Base-by-base conservation (phyloP, 2,888 invertebrate species). In the Cephus spinipes region DNA sequence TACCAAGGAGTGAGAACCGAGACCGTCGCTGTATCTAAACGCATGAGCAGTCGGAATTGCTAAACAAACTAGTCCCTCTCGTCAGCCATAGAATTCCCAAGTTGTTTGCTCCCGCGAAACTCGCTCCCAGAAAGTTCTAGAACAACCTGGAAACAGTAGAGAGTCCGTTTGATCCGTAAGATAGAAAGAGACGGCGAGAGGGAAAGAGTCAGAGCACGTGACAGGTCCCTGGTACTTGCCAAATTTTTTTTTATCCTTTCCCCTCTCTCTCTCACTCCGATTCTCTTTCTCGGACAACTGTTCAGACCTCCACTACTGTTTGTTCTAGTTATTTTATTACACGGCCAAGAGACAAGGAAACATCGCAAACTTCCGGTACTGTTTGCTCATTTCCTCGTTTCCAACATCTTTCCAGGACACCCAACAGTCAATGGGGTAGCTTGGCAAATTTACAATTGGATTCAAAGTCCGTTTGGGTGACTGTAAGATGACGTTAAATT, bases 271-370 rank as follows among this genome's bases (percentile, higher is more conserved):
- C 81, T 82, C 68, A 78, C 83, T 82, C 84, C 78, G 76, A 77
- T 79, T 79, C 68, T 35, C 23, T 11, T 33, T 12, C 36, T 23
- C 55, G 23, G 9, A 9, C 23, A 4, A 55, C 55, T 55, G 55
- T 23, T 55, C 55, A 23, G 55, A 9, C 55, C 23, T 23, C 40
- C 23, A 76, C 81, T 81, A 79, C 82, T 91, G 89, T 91, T 90
- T 91, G 88, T 89, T 88, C 86, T 88, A 86, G 86, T 90, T 88
- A 90, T 89, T 90, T 89, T 87, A 89, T 90, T 88, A 88, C 89
- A 86, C 88, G 88, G 83, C 82, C 83, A 85, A 86, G 83, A 85
- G 86, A 86, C 84, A 84, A 81, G 84, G 85, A 87, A 86, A 87
- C 84, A 85, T 87, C 83, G 84, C 80, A 87, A 89, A 89, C 89